Conservation (phyloP, 2,797 vertebrate species). For the Choloepus didactylus region DNA sequence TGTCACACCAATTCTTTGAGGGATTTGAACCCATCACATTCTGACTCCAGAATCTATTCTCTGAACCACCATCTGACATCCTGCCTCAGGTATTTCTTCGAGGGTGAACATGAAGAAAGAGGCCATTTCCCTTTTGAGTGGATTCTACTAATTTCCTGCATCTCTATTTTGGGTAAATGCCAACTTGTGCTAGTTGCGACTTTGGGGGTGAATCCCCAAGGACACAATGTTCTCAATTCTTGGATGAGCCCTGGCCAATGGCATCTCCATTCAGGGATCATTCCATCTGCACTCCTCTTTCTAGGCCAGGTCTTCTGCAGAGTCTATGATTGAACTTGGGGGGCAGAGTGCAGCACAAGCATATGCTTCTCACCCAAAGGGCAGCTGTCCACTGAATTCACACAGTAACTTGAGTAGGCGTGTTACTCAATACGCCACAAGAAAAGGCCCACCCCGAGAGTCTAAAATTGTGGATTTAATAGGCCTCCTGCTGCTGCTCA, state of each 20-base stretch:
- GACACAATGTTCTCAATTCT: background rate
- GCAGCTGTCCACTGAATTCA: conserved; percentile 81
- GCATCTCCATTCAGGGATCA: background rate
- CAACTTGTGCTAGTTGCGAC: background rate
- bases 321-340: conserved; percentile 11
- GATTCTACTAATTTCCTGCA: background rate
- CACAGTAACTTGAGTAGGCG: conserved; percentile 81
- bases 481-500: conserved; percentile 75
- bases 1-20: background rate
- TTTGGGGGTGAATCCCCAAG: background rate
- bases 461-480: conserved; percentile 81
- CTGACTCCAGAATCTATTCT: background rate
- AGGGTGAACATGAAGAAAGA: background rate
- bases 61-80: background rate
- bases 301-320: background rate
- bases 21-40: background rate
- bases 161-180: background rate
- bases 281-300: background rate
- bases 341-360: background rate
- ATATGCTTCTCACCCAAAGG: conserved; percentile 58
- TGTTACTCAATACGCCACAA: conserved; percentile 80
- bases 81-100: background rate
- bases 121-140: background rate
- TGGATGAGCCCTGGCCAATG: background rate
- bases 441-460: conserved; percentile 81